A percentile compares a stretch with the other conserved stretches of the same genome.
phyloP scores from a whole-genome alignment of 2,797 vertebrate genomes.

The Oceanodroma leucorhoa region DNA sequence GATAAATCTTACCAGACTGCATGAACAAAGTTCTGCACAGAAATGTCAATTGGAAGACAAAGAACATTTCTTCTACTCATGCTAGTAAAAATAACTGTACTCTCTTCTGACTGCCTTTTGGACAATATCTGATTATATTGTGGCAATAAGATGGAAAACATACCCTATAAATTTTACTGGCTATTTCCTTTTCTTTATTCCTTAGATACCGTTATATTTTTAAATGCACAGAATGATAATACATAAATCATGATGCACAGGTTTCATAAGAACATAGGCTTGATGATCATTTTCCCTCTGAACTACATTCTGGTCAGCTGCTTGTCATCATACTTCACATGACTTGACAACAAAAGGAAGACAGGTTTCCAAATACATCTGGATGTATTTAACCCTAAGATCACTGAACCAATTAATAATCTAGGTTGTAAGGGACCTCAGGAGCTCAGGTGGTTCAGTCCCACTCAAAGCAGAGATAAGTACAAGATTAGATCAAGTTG shows the following conservation, averaged over 20 bases:
- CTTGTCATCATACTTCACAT: background rate
- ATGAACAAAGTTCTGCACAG: background rate
- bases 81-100: background rate
- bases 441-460: background rate
- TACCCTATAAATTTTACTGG: background rate
- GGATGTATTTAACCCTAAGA: background rate
- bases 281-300: background rate
- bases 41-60: conserved; percentile 30
- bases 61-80: conserved; percentile 11
- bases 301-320: background rate
- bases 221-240: background rate
- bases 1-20: background rate
- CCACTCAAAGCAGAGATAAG: background rate
- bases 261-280: background rate
- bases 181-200: background rate
- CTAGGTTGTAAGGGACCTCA: background rate
- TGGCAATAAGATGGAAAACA: background rate
- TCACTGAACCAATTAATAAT: background rate
- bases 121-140: conserved; percentile 26
- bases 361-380: background rate
- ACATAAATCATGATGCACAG: background rate
- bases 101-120: conserved; percentile 24
- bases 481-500: background rate
- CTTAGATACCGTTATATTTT: background rate
- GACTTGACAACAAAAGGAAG: background rate